Base-by-base conservation (phyloP, 2,888 invertebrate species). In the Falcaria lacertinaria region DNA sequence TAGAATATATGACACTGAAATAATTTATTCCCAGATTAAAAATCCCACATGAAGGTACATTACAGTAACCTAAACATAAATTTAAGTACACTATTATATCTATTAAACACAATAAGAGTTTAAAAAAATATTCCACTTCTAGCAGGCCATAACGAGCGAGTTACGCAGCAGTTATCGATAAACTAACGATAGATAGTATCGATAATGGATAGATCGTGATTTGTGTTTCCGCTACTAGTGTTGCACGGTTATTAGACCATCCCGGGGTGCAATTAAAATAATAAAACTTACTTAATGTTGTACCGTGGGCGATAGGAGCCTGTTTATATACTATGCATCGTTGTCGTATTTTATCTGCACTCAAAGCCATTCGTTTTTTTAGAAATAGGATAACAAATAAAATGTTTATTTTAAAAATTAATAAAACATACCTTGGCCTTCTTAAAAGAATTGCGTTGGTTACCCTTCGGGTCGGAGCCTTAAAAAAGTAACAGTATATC, bases 201-300 rank as follows among this genome's bases (percentile, higher is more conserved):
- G 60, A 60, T 65, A 58, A 65, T 61, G 49, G 54, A 62, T 60
- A 52, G 45, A 44, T 49, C 57, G 50, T 72, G 78, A 80, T 80
- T 80, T 74, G 70, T 77, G 69, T 70, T 70, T 83, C 82, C 82
- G 80, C 81, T 84, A 80, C 80, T 65, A 73, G 78, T 78, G 60
- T 76, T 76, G 54, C 45, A 49, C 52, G 41, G 62, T 64, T 55
- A 74, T 77, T 76, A 74, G 41, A 33, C 13, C 33, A 41, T 37
- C 42, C 33, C 15, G 38, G 28, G 39, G 25, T 42, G 22, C 42
- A 42, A 36, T 42, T 39, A 44, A 41, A 41, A 33, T 41, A 32
- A 37, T 37, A 25, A 22, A 37, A 22, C 15, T 15, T 22, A 6
- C 8, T 37, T 37, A 37, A 37, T 25, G 25, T 37, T n/a, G 14